A percentile compares a stretch with the other conserved stretches of the same genome.
Evolutionary conservation across 2,888 invertebrate genomes (phyloP).

Genomic region (Tetragonula carbonaria): DNA sequence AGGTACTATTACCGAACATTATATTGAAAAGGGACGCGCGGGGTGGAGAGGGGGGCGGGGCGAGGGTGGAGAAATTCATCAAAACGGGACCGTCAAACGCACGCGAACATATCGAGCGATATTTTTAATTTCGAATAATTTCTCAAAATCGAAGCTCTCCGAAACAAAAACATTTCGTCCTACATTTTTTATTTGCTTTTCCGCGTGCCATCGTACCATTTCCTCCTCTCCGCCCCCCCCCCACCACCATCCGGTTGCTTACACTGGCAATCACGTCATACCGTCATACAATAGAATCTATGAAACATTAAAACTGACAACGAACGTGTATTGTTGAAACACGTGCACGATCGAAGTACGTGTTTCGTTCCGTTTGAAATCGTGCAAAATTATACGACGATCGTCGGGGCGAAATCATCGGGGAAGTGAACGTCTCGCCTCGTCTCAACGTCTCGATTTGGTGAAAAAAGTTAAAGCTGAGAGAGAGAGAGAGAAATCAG

Average conservation of each 20-base stretch:
- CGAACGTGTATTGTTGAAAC: background rate
- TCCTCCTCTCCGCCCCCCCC: background rate
- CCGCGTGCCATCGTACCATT: background rate
- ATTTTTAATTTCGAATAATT: constrained; percentile 1
- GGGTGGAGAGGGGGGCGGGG: too few species aligned
- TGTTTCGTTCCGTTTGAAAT: too few species aligned
- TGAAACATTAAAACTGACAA: background rate
- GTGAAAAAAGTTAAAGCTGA: background rate
- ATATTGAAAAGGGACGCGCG: background rate
- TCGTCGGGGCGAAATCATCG: too few species aligned
- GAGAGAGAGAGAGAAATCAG: background rate
- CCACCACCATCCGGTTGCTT: background rate
- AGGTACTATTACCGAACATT: too few species aligned
- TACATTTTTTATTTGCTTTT: background rate
- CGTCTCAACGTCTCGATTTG: too few species aligned
- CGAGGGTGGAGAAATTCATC: background rate
- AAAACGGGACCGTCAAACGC: background rate
- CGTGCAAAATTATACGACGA: too few species aligned
- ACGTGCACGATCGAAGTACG: background rate
- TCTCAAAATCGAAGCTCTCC: background rate
- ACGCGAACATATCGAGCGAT: background rate
- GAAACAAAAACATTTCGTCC: background rate
- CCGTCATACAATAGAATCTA: background rate
- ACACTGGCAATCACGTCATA: background rate
- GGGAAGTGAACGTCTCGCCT: too few species aligned